These are phyloP conservation scores for Philopotamus ludificatus DNA, from an alignment of 1,140 invertebrate genomes.

Conservation along the genomic window DNA sequence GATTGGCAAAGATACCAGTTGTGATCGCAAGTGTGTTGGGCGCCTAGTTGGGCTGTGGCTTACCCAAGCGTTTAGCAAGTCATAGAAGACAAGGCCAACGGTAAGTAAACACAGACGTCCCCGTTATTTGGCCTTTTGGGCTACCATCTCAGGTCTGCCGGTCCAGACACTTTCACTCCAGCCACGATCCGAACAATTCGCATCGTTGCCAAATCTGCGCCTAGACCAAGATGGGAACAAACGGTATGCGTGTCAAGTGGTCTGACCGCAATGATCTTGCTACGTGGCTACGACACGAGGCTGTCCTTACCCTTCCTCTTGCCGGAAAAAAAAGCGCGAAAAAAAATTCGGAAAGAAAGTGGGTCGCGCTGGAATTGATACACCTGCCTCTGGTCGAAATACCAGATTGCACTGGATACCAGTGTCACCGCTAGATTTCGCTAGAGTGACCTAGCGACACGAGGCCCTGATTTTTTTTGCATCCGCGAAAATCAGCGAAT, in stretches of 20 bases:
- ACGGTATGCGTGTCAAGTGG: not conserved
- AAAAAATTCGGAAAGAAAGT: not conserved
- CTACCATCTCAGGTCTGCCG: constrained; percentile 6
- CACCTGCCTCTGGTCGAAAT: not conserved
- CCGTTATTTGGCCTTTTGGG: constrained; percentile 22
- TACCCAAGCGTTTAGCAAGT: constrained; percentile 10
- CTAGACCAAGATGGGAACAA: not conserved
- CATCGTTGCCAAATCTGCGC: constrained; percentile 1
- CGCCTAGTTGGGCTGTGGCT: not conserved
- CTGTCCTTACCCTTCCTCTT: constrained; percentile 7
- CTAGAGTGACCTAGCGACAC: too few relatives aligned
- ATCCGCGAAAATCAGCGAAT: too few relatives aligned
- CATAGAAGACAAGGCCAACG: constrained; percentile 19
- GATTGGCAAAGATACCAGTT: too few relatives aligned
- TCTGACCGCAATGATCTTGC: not conserved
- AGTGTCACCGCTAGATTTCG: too few relatives aligned
- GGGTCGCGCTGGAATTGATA: not conserved
- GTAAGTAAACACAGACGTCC: constrained; percentile 16
- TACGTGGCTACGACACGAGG: not conserved
- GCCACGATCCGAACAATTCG: not conserved
- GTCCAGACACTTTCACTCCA: constrained; percentile 11
- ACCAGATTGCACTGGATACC: not conserved
- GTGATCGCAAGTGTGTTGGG: not conserved
- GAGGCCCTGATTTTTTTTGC: too few relatives aligned
- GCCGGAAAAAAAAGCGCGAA: too few relatives aligned